Conservation (phyloP, 2,888 invertebrate genomes). For the Macrosiphum euphorbiae region DNA sequence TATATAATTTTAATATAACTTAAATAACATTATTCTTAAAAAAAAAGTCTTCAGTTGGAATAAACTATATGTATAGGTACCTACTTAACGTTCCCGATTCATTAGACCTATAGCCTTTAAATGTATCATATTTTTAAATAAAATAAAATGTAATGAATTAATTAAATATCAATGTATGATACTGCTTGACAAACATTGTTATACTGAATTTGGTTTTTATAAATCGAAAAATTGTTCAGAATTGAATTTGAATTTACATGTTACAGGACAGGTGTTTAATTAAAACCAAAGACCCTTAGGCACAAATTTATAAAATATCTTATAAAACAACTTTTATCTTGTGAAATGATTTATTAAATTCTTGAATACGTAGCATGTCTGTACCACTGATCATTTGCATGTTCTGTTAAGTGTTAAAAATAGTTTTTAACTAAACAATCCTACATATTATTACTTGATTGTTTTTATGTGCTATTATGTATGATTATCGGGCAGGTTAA, state of each 20-base stretch:
- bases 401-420: constrained; percentile 33
- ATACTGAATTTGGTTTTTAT: background rate
- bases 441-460: constrained; percentile 9
- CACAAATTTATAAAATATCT: background rate
- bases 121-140: background rate
- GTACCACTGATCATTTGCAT: background rate
- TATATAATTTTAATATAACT: background rate
- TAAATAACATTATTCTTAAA: background rate
- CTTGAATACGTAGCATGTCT: background rate
- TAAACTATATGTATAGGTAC: background rate
- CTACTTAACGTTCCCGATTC: background rate
- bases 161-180: background rate
- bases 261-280: background rate
- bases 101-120: background rate
- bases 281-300: background rate
- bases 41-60: background rate
- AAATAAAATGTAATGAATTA: background rate
- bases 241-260: background rate
- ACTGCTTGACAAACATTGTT: background rate
- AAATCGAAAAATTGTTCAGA: background rate
- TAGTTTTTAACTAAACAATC: constrained; percentile 43
- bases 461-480: constrained; percentile 49
- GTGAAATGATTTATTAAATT: background rate
- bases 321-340: background rate
- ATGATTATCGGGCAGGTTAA: constrained; percentile 53